Evolutionary conservation across 2,888 invertebrate species (phyloP), one percentile per base, ranked within the genome.

Genomic region (Nemotelus nigrinus): DNA sequence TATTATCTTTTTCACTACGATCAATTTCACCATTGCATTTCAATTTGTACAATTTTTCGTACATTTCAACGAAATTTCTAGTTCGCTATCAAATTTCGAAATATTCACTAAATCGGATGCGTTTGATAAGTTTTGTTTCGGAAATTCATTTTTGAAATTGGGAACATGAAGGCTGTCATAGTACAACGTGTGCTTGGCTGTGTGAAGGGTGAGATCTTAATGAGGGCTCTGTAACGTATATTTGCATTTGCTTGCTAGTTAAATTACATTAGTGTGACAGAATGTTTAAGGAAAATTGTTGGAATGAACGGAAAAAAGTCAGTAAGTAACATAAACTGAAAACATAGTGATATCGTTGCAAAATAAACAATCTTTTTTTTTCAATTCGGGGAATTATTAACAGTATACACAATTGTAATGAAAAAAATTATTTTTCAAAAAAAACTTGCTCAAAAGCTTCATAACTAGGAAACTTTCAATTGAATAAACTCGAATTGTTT

Each of bases 1-100:
- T 25, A 25, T 70, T 55, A 43, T 65, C 65, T 65, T 76, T 63
- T 39, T 1, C 6, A 53, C 7, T 7, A 76, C 64, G 65, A 44
- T 2, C 7, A 53, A 48, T 76, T 63, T 76, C n/a, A 58, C 68
- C 55, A 50, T 67, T 5, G 41, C 44, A 65, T 44, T 60, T 64
- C 68, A 3, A 70, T 44, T n/a, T 79, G 76, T 79, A 78, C 76
- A 76, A 78, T 78, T 79, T 79, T 79, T 79, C 78, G 78, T 79
- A 79, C 79, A 77, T 79, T 65, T 44, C 25, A 71, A 77, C 8
- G 45, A 43, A 76, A 67, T 48, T 25, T 25, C 25, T 25, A 25
- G 25, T 25, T 25, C 25, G 25, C 25, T 25, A 25, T 25, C 1
- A 25, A 25, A 4, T 45, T 45, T 63, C 48, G 68, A n/a, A 68